Percentiles rank a stretch among this genome's conserved stretches.
These are phyloP conservation scores for Blennius ocellaris DNA, from an alignment of 2,113 vertebrate genomes.

Conservation along the genomic window DNA sequence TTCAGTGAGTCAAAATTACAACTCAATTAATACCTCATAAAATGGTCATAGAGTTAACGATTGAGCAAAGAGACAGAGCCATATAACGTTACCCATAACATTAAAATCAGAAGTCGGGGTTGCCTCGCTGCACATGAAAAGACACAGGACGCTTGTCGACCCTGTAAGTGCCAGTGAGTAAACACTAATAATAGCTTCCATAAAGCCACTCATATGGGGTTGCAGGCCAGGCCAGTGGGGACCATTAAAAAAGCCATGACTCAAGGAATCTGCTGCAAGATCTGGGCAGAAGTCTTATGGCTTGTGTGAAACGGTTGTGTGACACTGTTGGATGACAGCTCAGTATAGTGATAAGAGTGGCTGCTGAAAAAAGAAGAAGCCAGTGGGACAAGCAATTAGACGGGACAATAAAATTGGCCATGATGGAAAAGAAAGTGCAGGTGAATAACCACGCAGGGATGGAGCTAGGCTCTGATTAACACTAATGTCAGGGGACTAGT, in stretches of 20 bases:
- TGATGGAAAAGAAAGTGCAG: slow-evolving; percentile 48
- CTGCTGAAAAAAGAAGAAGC: slow-evolving; percentile 67
- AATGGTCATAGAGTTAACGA: slow-evolving; percentile 82
- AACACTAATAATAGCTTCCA: slow-evolving; percentile 82
- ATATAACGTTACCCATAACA: slow-evolving; percentile 80
- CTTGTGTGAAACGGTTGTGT: slow-evolving; percentile 55
- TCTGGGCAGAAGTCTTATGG: slow-evolving; percentile 55
- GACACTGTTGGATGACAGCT: slow-evolving; percentile 62
- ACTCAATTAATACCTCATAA: slow-evolving; percentile 84
- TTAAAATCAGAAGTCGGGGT: slow-evolving; percentile 73
- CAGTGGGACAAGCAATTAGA: slow-evolving; percentile 73
- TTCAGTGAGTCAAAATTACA: slow-evolving; percentile 82
- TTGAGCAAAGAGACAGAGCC: slow-evolving; percentile 75
- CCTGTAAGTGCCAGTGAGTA: slow-evolving; percentile 78
- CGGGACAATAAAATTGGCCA: slow-evolving; percentile 60
- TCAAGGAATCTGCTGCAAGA: slow-evolving; percentile 63
- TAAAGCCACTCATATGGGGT: slow-evolving; percentile 76
- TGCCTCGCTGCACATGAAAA: slow-evolving; percentile 70
- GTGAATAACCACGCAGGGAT: slow-evolving; percentile 44
- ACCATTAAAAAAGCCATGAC: slow-evolving; percentile 72
- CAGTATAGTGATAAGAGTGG: slow-evolving; percentile 64
- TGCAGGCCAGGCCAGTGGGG: slow-evolving; percentile 69
- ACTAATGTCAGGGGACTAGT: slow-evolving; percentile 47
- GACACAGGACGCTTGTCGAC: slow-evolving; percentile 63
- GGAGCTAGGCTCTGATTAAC: slow-evolving; percentile 57